Percentiles rank a stretch among this genome's conserved stretches.
phyloP scores from a whole-genome alignment of 2,888 invertebrate species.

The Rhamphomyia laevipes region DNA sequence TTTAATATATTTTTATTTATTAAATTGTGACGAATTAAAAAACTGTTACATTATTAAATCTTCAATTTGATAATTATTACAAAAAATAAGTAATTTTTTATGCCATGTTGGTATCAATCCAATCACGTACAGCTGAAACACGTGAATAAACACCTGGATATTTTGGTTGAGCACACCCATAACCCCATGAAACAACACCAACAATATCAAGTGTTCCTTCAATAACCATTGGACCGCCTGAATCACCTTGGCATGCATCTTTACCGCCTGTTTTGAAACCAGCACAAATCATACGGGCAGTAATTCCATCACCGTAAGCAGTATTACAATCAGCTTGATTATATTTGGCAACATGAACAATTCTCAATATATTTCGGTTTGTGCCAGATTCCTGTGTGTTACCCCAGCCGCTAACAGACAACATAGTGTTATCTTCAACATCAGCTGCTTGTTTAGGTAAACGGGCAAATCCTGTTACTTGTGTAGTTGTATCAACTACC shows the following conservation, averaged over 20 bases:
- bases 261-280: slow-evolving; percentile 44
- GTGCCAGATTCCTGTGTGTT: slow-evolving; percentile 28
- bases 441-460: slow-evolving; percentile 25
- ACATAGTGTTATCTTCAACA: slow-evolving; percentile 28
- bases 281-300: slow-evolving; percentile 49
- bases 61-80: no score
- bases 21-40: no score
- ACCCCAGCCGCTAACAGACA: slow-evolving; percentile 34
- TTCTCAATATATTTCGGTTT: slow-evolving; percentile 37
- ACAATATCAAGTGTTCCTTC: slow-evolving; percentile 22
- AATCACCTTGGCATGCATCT: slow-evolving; percentile 41
- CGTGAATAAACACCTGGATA: slow-evolving; percentile 42
- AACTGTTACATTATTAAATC: no score
- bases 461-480: slow-evolving; percentile 38
- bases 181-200: slow-evolving; percentile 43
- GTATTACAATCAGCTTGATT: slow-evolving; percentile 39
- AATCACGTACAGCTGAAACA: slow-evolving; percentile 30
- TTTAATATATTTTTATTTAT: no score
- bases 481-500: slow-evolving; percentile 38
- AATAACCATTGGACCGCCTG: slow-evolving; percentile 29
- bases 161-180: slow-evolving; percentile 40
- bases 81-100: no score
- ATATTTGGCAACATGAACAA: slow-evolving; percentile 43
- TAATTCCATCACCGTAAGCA: slow-evolving; percentile 41
- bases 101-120: no score